Conservation (phyloP, 2,888 invertebrate species). For the Eilema caniola region DNA sequence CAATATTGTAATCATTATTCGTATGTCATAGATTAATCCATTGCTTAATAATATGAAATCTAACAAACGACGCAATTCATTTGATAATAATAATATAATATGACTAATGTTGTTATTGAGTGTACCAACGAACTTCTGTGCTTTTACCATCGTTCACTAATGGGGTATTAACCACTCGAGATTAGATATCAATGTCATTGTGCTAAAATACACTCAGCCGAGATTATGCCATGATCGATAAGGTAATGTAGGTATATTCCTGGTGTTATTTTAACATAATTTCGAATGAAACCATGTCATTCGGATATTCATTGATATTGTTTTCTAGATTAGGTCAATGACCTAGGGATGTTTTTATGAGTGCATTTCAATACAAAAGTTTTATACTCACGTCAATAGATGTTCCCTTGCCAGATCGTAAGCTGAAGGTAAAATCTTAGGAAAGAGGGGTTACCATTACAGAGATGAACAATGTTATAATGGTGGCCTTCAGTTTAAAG, state of each 20-base stretch:
- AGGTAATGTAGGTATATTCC: conserved; percentile 3
- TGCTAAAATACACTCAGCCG: conserved; percentile 30
- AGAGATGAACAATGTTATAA: too few relatives aligned
- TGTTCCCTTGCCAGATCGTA: too few relatives aligned
- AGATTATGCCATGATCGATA: conserved; percentile 36
- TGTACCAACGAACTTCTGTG: conserved; percentile 12
- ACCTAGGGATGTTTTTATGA: neutral
- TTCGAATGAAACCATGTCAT: conserved; percentile 12
- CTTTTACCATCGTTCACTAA: conserved; percentile 32
- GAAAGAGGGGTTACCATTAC: too few relatives aligned
- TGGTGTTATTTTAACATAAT: conserved; percentile 15
- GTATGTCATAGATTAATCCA: neutral
- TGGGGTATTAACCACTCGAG: conserved; percentile 49
- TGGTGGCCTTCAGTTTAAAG: too few relatives aligned
- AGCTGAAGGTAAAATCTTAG: too few relatives aligned
- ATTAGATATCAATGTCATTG: conserved; percentile 47
- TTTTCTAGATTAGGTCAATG: conserved; percentile 2
- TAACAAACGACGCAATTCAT: conserved; percentile 7
- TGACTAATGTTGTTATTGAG: conserved; percentile 9
- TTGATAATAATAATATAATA: conserved; percentile 9
- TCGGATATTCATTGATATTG: neutral
- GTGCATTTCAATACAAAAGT: too few relatives aligned
- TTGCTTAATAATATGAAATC: neutral
- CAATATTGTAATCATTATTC: too few relatives aligned
- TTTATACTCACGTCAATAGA: too few relatives aligned